Conservation (phyloP, 2,888 invertebrate genomes). For the Brachylomia viminalis region DNA sequence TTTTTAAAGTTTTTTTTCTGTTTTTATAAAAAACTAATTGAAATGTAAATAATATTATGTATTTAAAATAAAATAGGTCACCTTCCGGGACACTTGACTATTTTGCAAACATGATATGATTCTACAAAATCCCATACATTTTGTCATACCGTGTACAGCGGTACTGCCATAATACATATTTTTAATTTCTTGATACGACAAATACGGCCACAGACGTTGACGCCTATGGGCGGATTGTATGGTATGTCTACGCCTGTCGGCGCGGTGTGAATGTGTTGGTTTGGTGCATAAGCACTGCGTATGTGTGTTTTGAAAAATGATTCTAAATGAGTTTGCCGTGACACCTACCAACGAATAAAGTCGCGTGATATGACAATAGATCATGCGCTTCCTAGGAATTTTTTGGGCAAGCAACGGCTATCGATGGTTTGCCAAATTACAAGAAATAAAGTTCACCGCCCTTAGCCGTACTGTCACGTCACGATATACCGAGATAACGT, state of each 20-base stretch:
- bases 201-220: too few relatives aligned
- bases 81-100: too few relatives aligned
- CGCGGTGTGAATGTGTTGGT: not conserved
- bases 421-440: not conserved
- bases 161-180: too few relatives aligned
- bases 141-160: too few relatives aligned
- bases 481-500: not conserved
- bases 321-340: not conserved
- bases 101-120: too few relatives aligned
- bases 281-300: not conserved
- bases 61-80: too few relatives aligned
- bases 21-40: too few relatives aligned
- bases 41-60: too few relatives aligned
- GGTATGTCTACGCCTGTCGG: not conserved
- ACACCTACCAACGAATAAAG: not conserved
- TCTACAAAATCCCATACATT: too few relatives aligned
- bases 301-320: not conserved
- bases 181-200: too few relatives aligned
- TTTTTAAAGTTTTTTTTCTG: too few relatives aligned
- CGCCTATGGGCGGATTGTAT: not conserved
- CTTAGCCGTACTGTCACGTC: not conserved
- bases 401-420: not conserved
- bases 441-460: not conserved
- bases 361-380: too few relatives aligned
- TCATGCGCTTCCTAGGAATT: not conserved